Conservation (phyloP, 2,888 invertebrate species). For the Unio pictorum region DNA sequence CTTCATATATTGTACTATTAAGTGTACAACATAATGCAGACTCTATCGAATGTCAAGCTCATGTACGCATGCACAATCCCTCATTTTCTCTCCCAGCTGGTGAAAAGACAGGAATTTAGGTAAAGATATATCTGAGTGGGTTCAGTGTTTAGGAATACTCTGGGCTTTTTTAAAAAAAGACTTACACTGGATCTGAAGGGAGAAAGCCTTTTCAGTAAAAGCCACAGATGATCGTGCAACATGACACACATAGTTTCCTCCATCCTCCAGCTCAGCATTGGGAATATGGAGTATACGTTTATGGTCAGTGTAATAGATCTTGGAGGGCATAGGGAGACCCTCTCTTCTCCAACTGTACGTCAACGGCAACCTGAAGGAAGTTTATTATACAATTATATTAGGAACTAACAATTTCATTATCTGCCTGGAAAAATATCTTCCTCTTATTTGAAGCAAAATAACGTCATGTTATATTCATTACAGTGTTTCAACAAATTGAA, state of each 20-base stretch:
- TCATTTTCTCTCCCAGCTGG: too few relatives aligned
- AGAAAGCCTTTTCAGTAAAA: constrained; percentile 18
- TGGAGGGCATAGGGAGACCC: constrained; percentile 73
- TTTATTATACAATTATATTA: too few relatives aligned
- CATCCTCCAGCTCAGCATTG: constrained; percentile 90
- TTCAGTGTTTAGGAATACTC: not conserved
- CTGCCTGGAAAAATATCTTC: too few relatives aligned
- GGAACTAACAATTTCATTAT: too few relatives aligned
- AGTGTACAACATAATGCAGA: too few relatives aligned
- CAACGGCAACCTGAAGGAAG: constrained; percentile 41
- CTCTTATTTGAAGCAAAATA: too few relatives aligned
- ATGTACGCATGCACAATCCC: too few relatives aligned
- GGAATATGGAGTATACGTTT: constrained; percentile 89
- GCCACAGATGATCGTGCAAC: constrained; percentile 72
- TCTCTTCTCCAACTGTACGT: constrained; percentile 54
- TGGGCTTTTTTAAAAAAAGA: not conserved
- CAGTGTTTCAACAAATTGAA: too few relatives aligned
- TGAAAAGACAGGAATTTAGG: not conserved
- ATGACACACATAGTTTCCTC: constrained; percentile 91
- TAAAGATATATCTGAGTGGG: not conserved
- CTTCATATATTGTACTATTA: too few relatives aligned
- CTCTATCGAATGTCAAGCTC: too few relatives aligned
- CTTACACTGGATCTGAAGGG: constrained; percentile 43
- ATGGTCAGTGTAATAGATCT: constrained; percentile 83
- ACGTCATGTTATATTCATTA: too few relatives aligned